Conservation (phyloP, 1,140 invertebrate species). For the Thereuonema tuberculata region DNA sequence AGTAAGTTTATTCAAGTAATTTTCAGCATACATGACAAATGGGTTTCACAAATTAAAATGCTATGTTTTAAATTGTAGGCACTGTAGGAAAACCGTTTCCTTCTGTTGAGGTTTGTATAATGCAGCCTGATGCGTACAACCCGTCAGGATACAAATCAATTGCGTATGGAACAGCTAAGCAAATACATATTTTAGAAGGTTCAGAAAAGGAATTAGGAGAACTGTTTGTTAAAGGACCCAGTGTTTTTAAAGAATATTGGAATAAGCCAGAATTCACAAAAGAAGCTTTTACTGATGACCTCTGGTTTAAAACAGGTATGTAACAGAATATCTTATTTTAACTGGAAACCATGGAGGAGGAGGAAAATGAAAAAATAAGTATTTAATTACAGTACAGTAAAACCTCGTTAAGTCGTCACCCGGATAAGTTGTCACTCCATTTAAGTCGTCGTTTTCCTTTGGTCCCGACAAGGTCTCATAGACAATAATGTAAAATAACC, state of each 20-base stretch:
- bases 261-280: constrained; percentile 52
- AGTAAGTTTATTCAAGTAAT: too few species aligned
- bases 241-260: constrained; percentile 65
- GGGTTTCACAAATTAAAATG: neutral
- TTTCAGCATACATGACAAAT: too few species aligned
- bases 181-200: constrained; percentile 24
- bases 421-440: too few species aligned
- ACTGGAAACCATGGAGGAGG: too few species aligned
- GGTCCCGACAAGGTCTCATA: too few species aligned
- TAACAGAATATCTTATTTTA: too few species aligned
- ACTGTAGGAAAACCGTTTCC: constrained; percentile 62
- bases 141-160: constrained; percentile 31
- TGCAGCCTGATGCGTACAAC: constrained; percentile 27
- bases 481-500: too few species aligned
- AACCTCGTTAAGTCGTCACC: too few species aligned
- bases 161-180: constrained; percentile 28
- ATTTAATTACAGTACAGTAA: too few species aligned
- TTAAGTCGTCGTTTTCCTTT: too few species aligned
- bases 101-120: constrained; percentile 47
- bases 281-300: constrained; percentile 56
- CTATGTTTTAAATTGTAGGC: constrained; percentile 34
- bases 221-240: constrained; percentile 55
- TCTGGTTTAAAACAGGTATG: constrained; percentile 73
- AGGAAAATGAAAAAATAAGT: too few species aligned
- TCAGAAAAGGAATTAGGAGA: constrained; percentile 42